Evolutionary conservation across 2,797 vertebrate genomes (phyloP).

Genomic region (Trichosurus vulpecula): DNA sequence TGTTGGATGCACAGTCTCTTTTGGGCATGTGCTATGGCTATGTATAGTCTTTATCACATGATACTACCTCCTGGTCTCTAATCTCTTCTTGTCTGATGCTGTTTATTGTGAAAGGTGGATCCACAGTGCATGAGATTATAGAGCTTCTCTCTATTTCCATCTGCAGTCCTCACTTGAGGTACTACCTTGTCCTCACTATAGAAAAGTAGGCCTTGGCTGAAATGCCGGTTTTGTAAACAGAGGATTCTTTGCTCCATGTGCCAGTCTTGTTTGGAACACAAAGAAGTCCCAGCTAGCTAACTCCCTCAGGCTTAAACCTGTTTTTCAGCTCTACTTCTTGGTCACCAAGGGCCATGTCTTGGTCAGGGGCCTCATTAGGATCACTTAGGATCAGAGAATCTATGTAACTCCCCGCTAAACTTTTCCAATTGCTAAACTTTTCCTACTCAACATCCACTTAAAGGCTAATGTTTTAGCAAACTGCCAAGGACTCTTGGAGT

Average conservation of each 20-base stretch:
- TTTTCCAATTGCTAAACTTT: not conserved
- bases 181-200: not conserved
- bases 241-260: not conserved
- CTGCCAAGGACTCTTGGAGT: not conserved
- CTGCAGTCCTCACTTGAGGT: not conserved
- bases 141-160: not conserved
- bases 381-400: not conserved
- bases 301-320: not conserved
- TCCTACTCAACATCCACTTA: not conserved
- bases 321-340: not conserved
- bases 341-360: not conserved
- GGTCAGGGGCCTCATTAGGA: not conserved
- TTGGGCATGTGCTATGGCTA: not conserved
- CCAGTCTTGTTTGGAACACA: not conserved
- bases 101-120: not conserved
- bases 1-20: not conserved
- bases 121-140: not conserved
- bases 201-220: not conserved
- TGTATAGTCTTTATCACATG: not conserved
- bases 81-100: not conserved
- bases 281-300: not conserved
- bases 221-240: not conserved
- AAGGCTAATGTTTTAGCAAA: not conserved
- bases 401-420: not conserved
- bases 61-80: not conserved